Conservation (phyloP, 2,797 vertebrate genomes). For the Craterocephalus amniculus region DNA sequence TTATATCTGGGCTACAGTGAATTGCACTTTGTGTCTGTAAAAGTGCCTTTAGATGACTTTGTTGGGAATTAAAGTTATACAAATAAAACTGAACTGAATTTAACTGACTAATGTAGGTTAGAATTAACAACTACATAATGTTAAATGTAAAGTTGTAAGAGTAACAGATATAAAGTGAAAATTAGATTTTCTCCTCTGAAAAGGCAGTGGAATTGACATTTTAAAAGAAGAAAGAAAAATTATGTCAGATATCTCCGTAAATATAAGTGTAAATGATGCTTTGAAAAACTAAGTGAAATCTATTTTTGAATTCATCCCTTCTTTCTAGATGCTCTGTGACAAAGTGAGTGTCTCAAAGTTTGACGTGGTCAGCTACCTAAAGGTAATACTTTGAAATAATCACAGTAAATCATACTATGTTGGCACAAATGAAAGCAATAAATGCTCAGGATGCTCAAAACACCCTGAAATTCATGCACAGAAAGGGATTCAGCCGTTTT, state of each 20-base stretch:
- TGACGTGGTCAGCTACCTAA: constrained; percentile 83
- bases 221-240: not conserved
- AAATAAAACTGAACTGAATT: too few relatives aligned
- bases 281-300: not conserved
- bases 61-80: too few relatives aligned
- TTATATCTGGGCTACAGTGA: too few relatives aligned
- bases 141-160: too few relatives aligned
- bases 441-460: not conserved
- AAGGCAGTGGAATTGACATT: not conserved
- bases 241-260: not conserved
- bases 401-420: not conserved
- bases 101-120: too few relatives aligned
- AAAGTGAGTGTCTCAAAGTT: constrained; percentile 79
- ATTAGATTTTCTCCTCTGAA: not conserved
- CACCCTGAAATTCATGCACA: not conserved
- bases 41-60: too few relatives aligned
- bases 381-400: constrained; percentile 65
- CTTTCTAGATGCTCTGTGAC: constrained; percentile 82
- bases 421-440: not conserved
- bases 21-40: too few relatives aligned
- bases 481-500: not conserved
- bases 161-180: too few relatives aligned
- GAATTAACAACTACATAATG: too few relatives aligned
- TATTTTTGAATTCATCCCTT: not conserved
- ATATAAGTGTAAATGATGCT: not conserved